A percentile compares a stretch with the other conserved stretches of the same genome.
Conservation (phyloP, 2,888 invertebrate species). For the Nasonovia ribisnigri region DNA sequence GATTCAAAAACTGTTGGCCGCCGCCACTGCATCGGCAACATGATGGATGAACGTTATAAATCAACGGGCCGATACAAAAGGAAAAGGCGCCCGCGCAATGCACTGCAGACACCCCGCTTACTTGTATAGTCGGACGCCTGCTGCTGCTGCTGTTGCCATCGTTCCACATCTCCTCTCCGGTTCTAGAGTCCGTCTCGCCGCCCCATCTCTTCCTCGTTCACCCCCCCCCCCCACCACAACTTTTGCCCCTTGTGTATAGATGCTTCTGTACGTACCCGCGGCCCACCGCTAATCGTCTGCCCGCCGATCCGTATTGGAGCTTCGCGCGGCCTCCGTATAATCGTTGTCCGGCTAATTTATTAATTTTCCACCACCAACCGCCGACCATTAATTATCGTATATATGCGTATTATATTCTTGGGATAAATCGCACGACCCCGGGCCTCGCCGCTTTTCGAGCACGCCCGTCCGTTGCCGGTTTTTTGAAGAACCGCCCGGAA, state of each 20-base stretch:
- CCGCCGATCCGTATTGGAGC: neutral
- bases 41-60: conserved; percentile 61
- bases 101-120: neutral
- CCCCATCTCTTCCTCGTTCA: neutral
- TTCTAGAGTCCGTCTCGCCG: neutral
- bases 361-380: conserved; percentile 19
- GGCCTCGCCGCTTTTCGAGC: neutral
- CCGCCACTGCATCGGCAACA: conserved; percentile 42
- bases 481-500: conserved; percentile 39
- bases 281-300: neutral
- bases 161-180: neutral
- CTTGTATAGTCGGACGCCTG: conserved; percentile 8
- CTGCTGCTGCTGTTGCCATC: neutral
- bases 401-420: neutral
- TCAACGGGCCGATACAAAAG: conserved; percentile 52
- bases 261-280: conserved; percentile 2
- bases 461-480: neutral
- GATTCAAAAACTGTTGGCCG: conserved; percentile 47
- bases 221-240: neutral
- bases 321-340: conserved; percentile 9
- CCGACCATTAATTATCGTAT: neutral
- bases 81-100: neutral
- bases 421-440: conserved; percentile 20
- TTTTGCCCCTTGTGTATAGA: neutral
- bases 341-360: conserved; percentile 59